Evolutionary conservation across 2,888 invertebrate species (phyloP).

Genomic region (Perizoma flavofasciatum): DNA sequence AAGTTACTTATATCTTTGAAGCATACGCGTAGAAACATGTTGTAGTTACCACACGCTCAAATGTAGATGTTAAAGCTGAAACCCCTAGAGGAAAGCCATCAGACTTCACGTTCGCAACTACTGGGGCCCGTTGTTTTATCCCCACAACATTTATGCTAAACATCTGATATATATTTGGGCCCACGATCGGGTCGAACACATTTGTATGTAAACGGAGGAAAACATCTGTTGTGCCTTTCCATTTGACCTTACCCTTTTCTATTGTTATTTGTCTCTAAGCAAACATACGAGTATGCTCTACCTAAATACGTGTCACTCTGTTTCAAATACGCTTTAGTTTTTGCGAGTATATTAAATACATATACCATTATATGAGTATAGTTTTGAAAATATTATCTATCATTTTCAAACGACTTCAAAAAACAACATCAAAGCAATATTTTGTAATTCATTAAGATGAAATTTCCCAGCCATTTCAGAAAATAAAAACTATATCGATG

Average conservation of each 20-base stretch:
- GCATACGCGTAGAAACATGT: not conserved
- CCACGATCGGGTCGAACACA: slow-evolving; percentile 58
- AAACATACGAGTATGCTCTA: slow-evolving; percentile 26
- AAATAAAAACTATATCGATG: too few relatives aligned
- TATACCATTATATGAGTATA: too few relatives aligned
- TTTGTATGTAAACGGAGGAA: slow-evolving; percentile 65
- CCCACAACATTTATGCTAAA: slow-evolving; percentile 68
- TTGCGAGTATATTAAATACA: too few relatives aligned
- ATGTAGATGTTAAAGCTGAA: not conserved
- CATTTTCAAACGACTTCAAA: too few relatives aligned
- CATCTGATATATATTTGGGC: slow-evolving; percentile 63
- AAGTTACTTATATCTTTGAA: too few relatives aligned
- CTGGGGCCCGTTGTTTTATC: slow-evolving; percentile 52
- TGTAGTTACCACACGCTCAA: too few relatives aligned
- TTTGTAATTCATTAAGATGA: too few relatives aligned
- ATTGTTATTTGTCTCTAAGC: slow-evolving; percentile 34
- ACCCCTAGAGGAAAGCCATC: slow-evolving; percentile 27
- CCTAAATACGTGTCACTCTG: slow-evolving; percentile 7
- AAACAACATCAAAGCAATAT: too few relatives aligned
- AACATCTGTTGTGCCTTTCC: slow-evolving; percentile 54
- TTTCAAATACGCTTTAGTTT: slow-evolving; percentile 2
- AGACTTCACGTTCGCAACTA: slow-evolving; percentile 41
- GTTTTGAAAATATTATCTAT: too few relatives aligned
- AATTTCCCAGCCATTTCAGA: too few relatives aligned
- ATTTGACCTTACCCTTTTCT: slow-evolving; percentile 52